Base-by-base conservation (phyloP, 2,888 invertebrate genomes). In the Anodontia alba region DNA sequence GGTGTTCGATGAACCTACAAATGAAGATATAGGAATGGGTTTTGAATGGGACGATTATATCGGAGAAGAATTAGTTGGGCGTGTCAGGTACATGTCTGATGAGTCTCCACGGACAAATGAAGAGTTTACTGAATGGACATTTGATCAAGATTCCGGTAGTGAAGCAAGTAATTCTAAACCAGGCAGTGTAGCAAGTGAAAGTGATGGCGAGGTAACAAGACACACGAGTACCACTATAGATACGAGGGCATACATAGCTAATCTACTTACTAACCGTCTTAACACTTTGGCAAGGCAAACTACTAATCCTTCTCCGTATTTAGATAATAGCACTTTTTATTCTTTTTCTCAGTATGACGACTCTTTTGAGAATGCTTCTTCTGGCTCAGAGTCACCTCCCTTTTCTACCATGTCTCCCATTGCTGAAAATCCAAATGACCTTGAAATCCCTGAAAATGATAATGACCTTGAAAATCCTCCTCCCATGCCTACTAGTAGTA, bases 21-120 rank as follows among this genome's bases (percentile, higher is more conserved):
- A 20, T 62, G 77, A 78, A 72, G 82, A 84, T 46, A 73, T 75
- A 12, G 85, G 83, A 38, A 89, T 90, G 78, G 62, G 62, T 62
- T 92, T 88, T 87, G 91, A 92, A 77, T 92, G 92, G 92, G 92
- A 92, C 83, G 92, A 92, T 78, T 90, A 90, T 71, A 90, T 89
- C 46, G 92, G 90, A 8, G 91, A 91, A 57, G 85, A 91, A 20
- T 84, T 92, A 51, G 87, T 92, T 8, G 91, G 92, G 8, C 77
- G 80, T 72, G 91, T 90, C 8, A 57, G 84, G 31, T 83, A 84
- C 66, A 73, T 68, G 23, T 84, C 87, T 42, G 88, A 87, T 42
- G 83, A 85, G 10, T 84, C 86, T 10, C 81, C 85, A 15, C 72
- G 80, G 31, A 73, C 79, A 68, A 75, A 75, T 26, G 81, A 81